These are phyloP conservation scores for Holothuria leucospilota DNA, from an alignment of 53 echinoderm and acorn worm species.

Conservation along the genomic window DNA sequence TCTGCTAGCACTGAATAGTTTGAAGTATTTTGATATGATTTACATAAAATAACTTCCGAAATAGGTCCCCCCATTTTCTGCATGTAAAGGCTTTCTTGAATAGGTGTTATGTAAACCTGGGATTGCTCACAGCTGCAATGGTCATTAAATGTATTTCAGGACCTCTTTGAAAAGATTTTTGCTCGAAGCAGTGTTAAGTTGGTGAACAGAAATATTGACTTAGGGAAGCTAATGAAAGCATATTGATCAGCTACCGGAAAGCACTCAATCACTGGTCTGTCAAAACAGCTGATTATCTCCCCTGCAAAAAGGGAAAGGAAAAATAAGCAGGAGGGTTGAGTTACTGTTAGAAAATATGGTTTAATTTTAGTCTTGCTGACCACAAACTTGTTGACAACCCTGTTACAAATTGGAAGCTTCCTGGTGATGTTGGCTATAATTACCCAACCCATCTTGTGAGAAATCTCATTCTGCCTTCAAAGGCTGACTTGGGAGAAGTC, in stretches of 20 bases:
- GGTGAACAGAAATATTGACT: conserved; percentile 14
- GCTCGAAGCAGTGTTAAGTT: conserved; percentile 3
- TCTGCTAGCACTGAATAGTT: no score
- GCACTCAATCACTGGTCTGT: background rate
- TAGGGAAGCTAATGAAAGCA: conserved; percentile 15
- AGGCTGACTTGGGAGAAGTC: no score
- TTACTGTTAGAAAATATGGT: background rate
- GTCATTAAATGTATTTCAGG: background rate
- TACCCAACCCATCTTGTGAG: background rate
- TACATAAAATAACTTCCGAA: no score
- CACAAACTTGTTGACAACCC: conserved; percentile 5
- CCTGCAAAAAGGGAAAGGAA: no score
- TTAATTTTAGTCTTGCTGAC: background rate
- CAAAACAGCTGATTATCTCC: background rate
- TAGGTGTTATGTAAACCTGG: no score
- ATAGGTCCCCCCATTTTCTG: no score
- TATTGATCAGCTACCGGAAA: conserved; percentile 18
- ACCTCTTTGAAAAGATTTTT: background rate
- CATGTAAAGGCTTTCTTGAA: no score
- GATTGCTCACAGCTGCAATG: background rate
- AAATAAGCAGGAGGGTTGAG: no score
- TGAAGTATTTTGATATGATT: no score
- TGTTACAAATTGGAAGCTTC: conserved; percentile 21
- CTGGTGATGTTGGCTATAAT: conserved; percentile 21
- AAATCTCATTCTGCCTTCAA: no score